Evolutionary conservation across 2,888 invertebrate genomes (phyloP).

Genomic region (Amphiduros pacificus): DNA sequence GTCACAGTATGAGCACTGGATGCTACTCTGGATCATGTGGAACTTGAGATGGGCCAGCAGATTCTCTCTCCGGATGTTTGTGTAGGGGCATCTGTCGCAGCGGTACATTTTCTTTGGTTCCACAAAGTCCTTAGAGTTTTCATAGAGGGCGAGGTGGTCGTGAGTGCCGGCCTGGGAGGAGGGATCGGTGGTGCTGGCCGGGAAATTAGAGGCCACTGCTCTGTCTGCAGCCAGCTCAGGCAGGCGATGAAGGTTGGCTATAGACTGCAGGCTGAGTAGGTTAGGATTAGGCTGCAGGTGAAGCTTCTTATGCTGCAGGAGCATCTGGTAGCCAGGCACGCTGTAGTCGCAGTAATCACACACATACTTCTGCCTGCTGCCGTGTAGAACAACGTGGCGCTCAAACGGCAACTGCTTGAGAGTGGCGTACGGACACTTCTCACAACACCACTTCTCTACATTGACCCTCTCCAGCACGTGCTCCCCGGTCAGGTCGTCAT

Average conservation of each 20-base stretch:
- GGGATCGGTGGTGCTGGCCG: slow-evolving; percentile 30
- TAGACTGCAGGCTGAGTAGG: slow-evolving; percentile 50
- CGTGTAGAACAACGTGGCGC: slow-evolving; percentile 79
- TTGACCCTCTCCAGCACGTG: slow-evolving; percentile 71
- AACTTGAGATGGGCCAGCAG: slow-evolving; percentile 76
- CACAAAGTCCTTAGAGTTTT: slow-evolving; percentile 44
- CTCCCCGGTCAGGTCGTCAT: slow-evolving; percentile 62
- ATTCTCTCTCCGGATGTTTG: slow-evolving; percentile 73
- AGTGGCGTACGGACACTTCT: slow-evolving; percentile 81
- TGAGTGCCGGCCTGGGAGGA: slow-evolving; percentile 41
- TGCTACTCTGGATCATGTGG: slow-evolving; percentile 70
- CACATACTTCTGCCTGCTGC: slow-evolving; percentile 79
- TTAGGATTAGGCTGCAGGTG: slow-evolving; percentile 63
- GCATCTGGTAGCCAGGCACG: slow-evolving; percentile 83
- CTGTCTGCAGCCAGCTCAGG: slow-evolving; percentile 64
- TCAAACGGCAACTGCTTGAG: slow-evolving; percentile 81
- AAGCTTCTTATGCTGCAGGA: slow-evolving; percentile 79
- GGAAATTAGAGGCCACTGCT: slow-evolving; percentile 55
- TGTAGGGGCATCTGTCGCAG: slow-evolving; percentile 81
- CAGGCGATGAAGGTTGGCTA: slow-evolving; percentile 49
- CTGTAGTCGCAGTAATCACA: slow-evolving; percentile 79
- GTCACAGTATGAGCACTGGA: slow-evolving; percentile 81
- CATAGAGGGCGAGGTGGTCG: slow-evolving; percentile 50
- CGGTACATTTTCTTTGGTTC: slow-evolving; percentile 70
- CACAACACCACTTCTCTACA: slow-evolving; percentile 67